Evolutionary conservation across 2,797 vertebrate species (phyloP).

Genomic region (Philypnodon macrostomus): DNA sequence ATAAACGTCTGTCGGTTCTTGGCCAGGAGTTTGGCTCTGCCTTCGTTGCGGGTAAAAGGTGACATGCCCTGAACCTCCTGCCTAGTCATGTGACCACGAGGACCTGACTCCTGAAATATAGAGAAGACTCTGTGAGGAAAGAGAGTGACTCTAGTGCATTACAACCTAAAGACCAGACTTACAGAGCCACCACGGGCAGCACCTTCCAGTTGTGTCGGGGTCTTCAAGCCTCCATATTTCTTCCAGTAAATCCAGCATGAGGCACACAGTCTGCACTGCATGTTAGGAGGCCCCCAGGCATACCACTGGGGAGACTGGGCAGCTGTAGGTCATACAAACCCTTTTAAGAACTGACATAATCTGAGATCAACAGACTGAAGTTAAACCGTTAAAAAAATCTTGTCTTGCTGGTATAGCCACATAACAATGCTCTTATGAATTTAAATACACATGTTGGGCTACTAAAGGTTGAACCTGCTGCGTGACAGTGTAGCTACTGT

Average conservation of each 20-base stretch:
- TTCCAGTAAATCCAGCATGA: slow-evolving; percentile 98
- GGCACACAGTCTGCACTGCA: slow-evolving; percentile 93
- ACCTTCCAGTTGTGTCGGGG: slow-evolving; percentile 91
- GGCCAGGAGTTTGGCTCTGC: slow-evolving; percentile 89
- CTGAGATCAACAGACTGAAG: background rate
- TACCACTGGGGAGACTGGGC: slow-evolving; percentile 95
- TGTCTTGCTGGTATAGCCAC: too few relatives aligned
- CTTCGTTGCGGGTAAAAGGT: slow-evolving; percentile 88
- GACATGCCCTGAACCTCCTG: slow-evolving; percentile 91
- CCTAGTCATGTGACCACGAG: slow-evolving; percentile 83
- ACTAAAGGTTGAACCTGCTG: too few relatives aligned
- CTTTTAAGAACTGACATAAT: background rate
- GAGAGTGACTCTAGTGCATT: background rate
- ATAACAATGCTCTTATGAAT: too few relatives aligned
- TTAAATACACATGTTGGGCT: too few relatives aligned
- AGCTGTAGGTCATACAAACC: slow-evolving; percentile 64
- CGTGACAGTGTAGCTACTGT: too few relatives aligned
- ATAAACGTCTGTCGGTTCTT: slow-evolving; percentile 95
- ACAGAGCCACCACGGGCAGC: slow-evolving; percentile 85
- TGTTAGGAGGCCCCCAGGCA: slow-evolving; percentile 94
- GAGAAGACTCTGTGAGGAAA: background rate
- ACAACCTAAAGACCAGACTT: slow-evolving; percentile 28
- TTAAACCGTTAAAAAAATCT: too few relatives aligned
- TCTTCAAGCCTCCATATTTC: slow-evolving; percentile 94
- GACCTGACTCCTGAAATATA: slow-evolving; percentile 75